Base-by-base conservation (phyloP, 2,113 vertebrate genomes). In the Rhodinocichla rosea region DNA sequence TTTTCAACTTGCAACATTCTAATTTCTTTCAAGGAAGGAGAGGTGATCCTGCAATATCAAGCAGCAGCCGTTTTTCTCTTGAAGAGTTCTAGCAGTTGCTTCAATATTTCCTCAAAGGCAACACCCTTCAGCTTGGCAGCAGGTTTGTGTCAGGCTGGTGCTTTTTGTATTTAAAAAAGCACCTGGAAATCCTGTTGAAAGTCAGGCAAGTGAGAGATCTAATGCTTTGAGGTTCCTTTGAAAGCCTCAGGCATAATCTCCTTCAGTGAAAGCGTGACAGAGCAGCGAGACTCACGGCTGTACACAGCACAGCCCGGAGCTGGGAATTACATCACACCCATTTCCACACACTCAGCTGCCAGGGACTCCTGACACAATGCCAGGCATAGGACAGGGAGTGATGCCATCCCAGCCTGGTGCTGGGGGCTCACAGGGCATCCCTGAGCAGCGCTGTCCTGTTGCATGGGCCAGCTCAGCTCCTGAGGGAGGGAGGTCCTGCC, bases 31-130 rank as follows among this genome's bases (percentile, higher is more conserved):
- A 40, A 2, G 33, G 53, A 28, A 4, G 18, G 33, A 83, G 49
- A 75, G 44, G 52, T 39, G 24, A 83, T 79, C 18, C 39, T 91
- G 64, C 76, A 92, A 35, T 55, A 90, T 81, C 77, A 86, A 88
- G 79, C 42, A 86, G 83, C 30, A 77, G 68, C 45, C 65, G 47
- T 11, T 70, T 83, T 87, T 83, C 24, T 70, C 68, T 90, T 73
- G 16, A 77, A 59, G 69, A 39, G 30, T 83, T 91, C 70, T 53
- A 69, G 26, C 22, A 60, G 60, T 18, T 67, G 55, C 83, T 92
- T 77, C 91, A 74, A 1, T 92, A 62, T 80, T 92, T 90, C 89
- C 83, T 87, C 64, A 88, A 90, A 93, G 67, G 47, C 20, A 96
- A 76, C 78, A 86, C 71, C 50, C 47, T 93, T 88, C 92, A 83